Evolutionary conservation across 1,140 invertebrate species (phyloP).

Genomic region (Cyclargus thomasi): DNA sequence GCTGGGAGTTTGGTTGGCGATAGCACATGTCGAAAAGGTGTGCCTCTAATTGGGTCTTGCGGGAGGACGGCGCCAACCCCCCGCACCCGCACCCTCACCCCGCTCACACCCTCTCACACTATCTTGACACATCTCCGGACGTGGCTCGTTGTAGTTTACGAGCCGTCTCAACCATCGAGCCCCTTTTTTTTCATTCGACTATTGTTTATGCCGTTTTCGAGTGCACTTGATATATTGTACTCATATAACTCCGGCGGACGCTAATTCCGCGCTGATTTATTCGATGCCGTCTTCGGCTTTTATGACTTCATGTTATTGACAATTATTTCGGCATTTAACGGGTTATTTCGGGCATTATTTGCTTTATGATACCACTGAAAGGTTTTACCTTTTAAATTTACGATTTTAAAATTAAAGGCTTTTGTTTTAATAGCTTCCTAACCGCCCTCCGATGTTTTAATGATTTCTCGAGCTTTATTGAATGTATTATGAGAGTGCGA

Average conservation of each 20-base stretch:
- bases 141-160: slow-evolving; percentile 70
- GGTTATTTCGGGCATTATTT: neutral
- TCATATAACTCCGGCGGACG: slow-evolving; percentile 45
- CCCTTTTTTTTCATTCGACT: slow-evolving; percentile 52
- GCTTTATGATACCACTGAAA: neutral
- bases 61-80: slow-evolving; percentile 47
- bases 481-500: neutral
- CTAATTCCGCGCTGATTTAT: slow-evolving; percentile 48
- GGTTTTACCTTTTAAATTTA: neutral
- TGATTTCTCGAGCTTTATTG: neutral
- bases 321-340: neutral
- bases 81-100: slow-evolving; percentile 42
- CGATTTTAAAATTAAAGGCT: neutral
- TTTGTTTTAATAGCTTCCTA: slow-evolving; percentile 27
- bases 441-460: slow-evolving; percentile 2
- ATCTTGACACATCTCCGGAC: slow-evolving; percentile 72
- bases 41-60: slow-evolving; percentile 68
- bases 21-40: slow-evolving; percentile 71
- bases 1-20: slow-evolving; percentile 51
- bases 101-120: slow-evolving; percentile 56
- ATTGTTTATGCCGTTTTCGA: slow-evolving; percentile 55
- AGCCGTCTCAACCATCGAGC: slow-evolving; percentile 50
- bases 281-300: slow-evolving; percentile 11
- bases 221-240: slow-evolving; percentile 56
- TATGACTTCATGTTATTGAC: slow-evolving; percentile 16